Evolutionary conservation across 1,140 invertebrate species (phyloP), one percentile per base, ranked within the genome.

Genomic region (Drosophila grimshawi): DNA sequence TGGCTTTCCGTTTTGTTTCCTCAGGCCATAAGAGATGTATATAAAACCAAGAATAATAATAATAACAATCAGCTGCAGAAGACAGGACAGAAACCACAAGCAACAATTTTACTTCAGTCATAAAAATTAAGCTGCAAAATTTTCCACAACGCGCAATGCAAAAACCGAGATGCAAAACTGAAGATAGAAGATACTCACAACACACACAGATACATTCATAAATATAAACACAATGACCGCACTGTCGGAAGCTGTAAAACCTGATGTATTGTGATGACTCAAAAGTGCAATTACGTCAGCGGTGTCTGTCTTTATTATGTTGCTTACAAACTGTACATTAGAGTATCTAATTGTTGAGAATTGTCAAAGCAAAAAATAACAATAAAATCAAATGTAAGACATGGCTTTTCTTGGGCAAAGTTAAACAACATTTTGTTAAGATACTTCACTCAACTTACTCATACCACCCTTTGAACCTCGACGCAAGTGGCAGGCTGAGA

Each of bases 111-210:
- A 64, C 53, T 61, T 19, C 49, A 78, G 82, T 81, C 79, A 79
- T 86, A 86, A 86, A 82, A 86, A 85, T 78, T 81, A 85, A 85
- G 75, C 81, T 86, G 81, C 81, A 86, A 81, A 81, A 78, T 78
- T 67, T 72, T 59, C 43, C 60, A 56, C 56, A 61, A 62, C 56
- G 35, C 35, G 61, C 61, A 32, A 32, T 41, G 49, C 30, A 71
- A 71, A 64, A 65, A 67, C 56, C 41, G 60, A 60, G 37, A 53
- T 48, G 49, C 45, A 69, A 69, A 48, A 66, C 65, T 78, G 19
- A 48, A 60, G 52, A 61, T 65, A 80, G 33, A 62, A 83, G 80
- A 79, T 80, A 77, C 62, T 74, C 6, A 5, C 33, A 33, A 55
- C 30, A 11, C 43, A 66, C n/a, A 67, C 35, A 48, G n/a, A 52